phyloP scores from a whole-genome alignment of 2,888 invertebrate genomes.

The Ypsolopha sequella region DNA sequence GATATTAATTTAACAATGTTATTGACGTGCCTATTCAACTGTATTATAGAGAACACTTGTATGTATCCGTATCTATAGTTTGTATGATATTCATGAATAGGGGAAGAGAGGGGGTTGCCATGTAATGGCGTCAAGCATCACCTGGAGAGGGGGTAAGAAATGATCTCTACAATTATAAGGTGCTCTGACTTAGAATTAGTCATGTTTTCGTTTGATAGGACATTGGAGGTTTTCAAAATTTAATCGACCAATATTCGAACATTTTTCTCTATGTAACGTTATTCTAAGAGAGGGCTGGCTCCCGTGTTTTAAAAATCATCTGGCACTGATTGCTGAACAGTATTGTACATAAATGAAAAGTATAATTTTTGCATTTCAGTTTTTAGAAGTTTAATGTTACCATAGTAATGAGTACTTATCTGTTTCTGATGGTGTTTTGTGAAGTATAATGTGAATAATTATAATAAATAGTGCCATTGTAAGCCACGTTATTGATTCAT shows the following conservation, averaged over 20 bases:
- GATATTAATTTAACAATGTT: background rate
- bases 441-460: background rate
- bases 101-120: constrained; percentile 36
- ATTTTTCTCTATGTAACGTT: constrained; percentile 43
- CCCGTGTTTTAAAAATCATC: constrained; percentile 24
- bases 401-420: constrained; percentile 31
- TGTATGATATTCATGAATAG: constrained; percentile 61
- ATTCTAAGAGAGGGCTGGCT: constrained; percentile 45
- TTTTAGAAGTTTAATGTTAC: constrained; percentile 43
- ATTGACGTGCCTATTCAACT: constrained; percentile 40
- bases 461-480: background rate
- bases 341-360: constrained; percentile 12
- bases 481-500: background rate
- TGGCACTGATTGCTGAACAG: background rate
- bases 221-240: constrained; percentile 42
- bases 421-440: constrained; percentile 12
- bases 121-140: constrained; percentile 54
- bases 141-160: constrained; percentile 39
- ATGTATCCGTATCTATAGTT: constrained; percentile 45
- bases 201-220: background rate
- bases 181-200: constrained; percentile 65
- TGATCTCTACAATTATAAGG: constrained; percentile 72
- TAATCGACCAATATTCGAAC: constrained; percentile 42
- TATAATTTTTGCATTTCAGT: constrained; percentile 56
- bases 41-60: constrained; percentile 20